A percentile compares a stretch with the other conserved stretches of the same genome.
These are phyloP conservation scores for Eucidaris tribuloides DNA, from an alignment of 35 echinoderm and acorn worm species.

Conservation along the genomic window DNA sequence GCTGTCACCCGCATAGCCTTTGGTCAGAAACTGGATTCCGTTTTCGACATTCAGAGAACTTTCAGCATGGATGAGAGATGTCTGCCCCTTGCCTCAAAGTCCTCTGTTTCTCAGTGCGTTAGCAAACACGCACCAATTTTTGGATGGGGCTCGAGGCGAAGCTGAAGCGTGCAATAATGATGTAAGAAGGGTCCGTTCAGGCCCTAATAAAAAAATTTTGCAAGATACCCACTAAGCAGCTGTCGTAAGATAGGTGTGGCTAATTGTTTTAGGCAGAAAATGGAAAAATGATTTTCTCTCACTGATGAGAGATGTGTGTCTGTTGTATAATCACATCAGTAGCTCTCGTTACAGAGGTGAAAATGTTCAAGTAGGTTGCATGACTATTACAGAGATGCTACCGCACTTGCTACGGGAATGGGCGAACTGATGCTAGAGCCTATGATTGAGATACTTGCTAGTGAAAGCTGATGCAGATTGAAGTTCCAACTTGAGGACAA, in stretches of 20 bases:
- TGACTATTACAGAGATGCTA: neutral
- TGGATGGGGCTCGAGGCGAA: neutral
- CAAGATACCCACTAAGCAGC: neutral
- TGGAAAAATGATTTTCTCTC: neutral
- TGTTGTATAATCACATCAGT: slow-evolving; percentile 23
- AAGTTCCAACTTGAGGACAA: slow-evolving; percentile 73
- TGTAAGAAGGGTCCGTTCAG: slow-evolving; percentile 55
- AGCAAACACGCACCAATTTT: slow-evolving; percentile 28
- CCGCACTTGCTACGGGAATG: slow-evolving; percentile 13
- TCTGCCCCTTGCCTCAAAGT: slow-evolving; percentile 8
- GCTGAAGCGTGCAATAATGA: slow-evolving; percentile 33
- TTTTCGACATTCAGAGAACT: slow-evolving; percentile 64
- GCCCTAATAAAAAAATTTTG: slow-evolving; percentile 22
- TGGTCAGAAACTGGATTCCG: slow-evolving; percentile 28
- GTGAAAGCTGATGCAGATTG: slow-evolving; percentile 47
- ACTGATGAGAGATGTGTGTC: slow-evolving; percentile 54
- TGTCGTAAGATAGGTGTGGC: slow-evolving; percentile 47
- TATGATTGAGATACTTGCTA: slow-evolving; percentile 43
- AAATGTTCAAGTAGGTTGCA: slow-evolving; percentile 7
- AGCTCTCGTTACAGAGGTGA: slow-evolving; percentile 30
- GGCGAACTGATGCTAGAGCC: slow-evolving; percentile 20
- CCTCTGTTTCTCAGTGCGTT: slow-evolving; percentile 18
- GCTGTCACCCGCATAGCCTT: slow-evolving; percentile 27
- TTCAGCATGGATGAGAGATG: slow-evolving; percentile 58
- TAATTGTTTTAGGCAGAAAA: slow-evolving; percentile 27